Base-by-base conservation (phyloP, 92 coral and sea anemone species). In the Siderastrea radians region DNA sequence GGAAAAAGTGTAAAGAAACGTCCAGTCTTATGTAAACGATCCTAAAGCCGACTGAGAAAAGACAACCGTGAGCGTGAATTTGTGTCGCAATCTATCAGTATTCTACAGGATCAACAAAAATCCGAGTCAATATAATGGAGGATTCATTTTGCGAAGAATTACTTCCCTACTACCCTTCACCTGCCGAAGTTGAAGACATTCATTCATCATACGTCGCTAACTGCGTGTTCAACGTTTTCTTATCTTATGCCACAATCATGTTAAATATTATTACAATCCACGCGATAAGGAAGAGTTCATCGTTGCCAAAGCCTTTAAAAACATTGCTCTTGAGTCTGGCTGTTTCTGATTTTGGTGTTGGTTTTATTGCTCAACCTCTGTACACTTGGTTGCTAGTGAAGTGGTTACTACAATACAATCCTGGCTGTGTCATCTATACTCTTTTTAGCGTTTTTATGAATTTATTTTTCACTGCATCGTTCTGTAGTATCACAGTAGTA, bases 341-440 rank as follows among this genome's bases (percentile, higher is more conserved):
- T 10, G 68, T 57, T 5, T 81, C 86, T 1, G 86, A 81, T 81
- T 46, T 81, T 1, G 77, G 86, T 10, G 67, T 69, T n/a, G 66
- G 86, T 9, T 69, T 81, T 9, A 13, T 81, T 19, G 77, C 49
- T 15, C 86, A 68, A 54, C 68, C 86, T 12, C 45, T 81, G 46
- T 64, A 49, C 55, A 79, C 16, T 15, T 79, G 19, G 61, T 26
- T 79, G 47, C 61, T 64, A 11, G 50, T 65, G 57, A 49, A 62
- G 19, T 67, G 84, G 84, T n/a, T 79, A 65, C 74, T 19, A 8
- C 46, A 51, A 67, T 51, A 17, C 12, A 49, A 65, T 15, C 57
- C 84, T 13, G 57, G 73, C 46, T 79, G 84, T 43, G 49, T 0
- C 44, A 50, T 6, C 58, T 79, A 65, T 26, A 79, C 8, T 16